Conservation (phyloP, 2,113 vertebrate genomes). For the Melanocharis versteri region DNA sequence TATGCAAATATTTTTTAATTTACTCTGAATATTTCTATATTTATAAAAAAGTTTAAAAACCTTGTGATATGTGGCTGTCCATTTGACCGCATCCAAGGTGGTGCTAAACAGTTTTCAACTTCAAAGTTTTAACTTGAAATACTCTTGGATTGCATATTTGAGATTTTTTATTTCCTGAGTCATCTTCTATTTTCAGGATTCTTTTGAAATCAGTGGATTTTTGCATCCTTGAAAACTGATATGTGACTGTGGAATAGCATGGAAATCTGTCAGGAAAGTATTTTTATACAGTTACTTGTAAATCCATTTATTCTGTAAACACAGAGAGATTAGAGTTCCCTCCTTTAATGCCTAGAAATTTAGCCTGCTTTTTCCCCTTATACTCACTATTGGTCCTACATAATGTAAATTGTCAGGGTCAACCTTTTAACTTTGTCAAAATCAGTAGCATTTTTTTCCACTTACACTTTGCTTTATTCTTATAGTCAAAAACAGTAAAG, state of each 20-base stretch:
- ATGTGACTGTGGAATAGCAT: not conserved
- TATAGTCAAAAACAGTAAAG: not conserved
- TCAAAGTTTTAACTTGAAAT: not conserved
- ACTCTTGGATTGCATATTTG: not conserved
- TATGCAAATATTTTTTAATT: not conserved
- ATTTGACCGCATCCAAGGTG: not conserved
- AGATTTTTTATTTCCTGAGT: not conserved
- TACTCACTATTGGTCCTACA: not conserved
- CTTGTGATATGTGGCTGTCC: accelerated
- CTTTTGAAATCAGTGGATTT: not conserved
- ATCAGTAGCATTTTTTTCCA: not conserved
- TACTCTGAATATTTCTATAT: not conserved
- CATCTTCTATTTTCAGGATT: not conserved
- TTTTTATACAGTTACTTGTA: not conserved
- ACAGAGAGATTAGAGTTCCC: not conserved
- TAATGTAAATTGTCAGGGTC: not conserved
- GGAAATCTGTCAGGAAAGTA: not conserved
- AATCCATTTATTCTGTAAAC: not conserved
- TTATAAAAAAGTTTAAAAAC: accelerated
- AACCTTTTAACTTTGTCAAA: not conserved
- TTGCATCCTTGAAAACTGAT: not conserved
- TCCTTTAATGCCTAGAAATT: not conserved
- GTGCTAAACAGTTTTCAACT: not conserved
- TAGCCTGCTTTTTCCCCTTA: not conserved
- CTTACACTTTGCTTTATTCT: not conserved